phyloP scores from a whole-genome alignment of 2,797 vertebrate genomes.

The Cyclopterus lumpus region DNA sequence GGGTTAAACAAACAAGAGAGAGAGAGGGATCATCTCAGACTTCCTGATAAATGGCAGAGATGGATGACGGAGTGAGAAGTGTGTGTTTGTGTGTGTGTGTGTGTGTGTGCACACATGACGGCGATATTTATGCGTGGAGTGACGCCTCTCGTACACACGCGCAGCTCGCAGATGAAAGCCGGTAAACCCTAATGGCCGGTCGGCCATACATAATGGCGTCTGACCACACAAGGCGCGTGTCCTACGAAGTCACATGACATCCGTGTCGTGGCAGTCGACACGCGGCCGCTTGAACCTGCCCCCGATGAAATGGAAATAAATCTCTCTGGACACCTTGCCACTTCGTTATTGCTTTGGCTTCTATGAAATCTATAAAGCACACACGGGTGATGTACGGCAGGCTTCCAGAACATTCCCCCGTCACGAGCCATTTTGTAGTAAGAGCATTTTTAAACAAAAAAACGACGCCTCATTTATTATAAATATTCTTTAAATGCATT shows the following conservation, averaged over 20 bases:
- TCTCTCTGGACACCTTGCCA: background rate
- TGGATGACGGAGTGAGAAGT: slow-evolving; percentile 26
- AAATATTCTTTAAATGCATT: too few relatives aligned
- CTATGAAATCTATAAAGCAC: background rate
- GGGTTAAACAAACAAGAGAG: background rate
- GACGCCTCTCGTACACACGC: slow-evolving; percentile 42
- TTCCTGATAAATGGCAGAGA: slow-evolving; percentile 3
- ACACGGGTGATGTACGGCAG: background rate
- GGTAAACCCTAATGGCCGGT: slow-evolving; percentile 59
- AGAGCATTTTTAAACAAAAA: background rate
- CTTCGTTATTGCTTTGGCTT: slow-evolving; percentile 6
- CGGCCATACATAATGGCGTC: slow-evolving; percentile 43
- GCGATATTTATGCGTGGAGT: slow-evolving; percentile 41
- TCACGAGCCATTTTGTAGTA: background rate
- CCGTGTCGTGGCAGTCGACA: slow-evolving; percentile 48
- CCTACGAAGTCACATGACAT: slow-evolving; percentile 46
- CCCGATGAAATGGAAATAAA: background rate
- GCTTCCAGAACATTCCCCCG: background rate
- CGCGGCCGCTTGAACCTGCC: slow-evolving; percentile 1
- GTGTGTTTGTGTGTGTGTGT: slow-evolving; percentile 16
- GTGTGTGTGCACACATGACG: slow-evolving; percentile 9
- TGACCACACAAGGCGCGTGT: slow-evolving; percentile 53
- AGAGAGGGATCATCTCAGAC: slow-evolving; percentile 15
- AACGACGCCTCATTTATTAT: too few relatives aligned
- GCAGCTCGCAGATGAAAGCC: slow-evolving; percentile 46